Evolutionary conservation across 2,797 vertebrate species (phyloP).

Genomic region (Megalops cyprinoides): DNA sequence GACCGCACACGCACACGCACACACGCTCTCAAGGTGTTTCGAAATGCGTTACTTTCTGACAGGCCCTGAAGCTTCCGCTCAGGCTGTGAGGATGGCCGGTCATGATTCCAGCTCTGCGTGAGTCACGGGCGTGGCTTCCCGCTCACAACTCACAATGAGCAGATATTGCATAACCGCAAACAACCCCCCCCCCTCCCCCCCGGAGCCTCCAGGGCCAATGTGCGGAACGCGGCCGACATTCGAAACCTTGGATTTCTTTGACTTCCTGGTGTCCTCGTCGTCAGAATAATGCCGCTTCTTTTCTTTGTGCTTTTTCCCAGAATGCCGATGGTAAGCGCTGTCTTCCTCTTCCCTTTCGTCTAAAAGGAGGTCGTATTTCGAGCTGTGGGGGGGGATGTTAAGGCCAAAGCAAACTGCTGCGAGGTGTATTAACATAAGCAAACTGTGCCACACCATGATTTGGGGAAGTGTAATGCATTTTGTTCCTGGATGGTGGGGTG

Average conservation of each 20-base stretch:
- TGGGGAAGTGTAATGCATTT: not conserved
- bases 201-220: not conserved
- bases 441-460: not conserved
- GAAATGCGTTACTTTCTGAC: no score
- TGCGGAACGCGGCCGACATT: not conserved
- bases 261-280: slow-evolving; percentile 79
- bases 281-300: slow-evolving; percentile 83
- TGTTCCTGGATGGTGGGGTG: not conserved
- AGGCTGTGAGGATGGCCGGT: not conserved
- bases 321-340: slow-evolving; percentile 67
- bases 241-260: slow-evolving; percentile 84
- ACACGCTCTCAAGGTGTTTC: no score
- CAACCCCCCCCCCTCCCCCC: slow-evolving; percentile 11
- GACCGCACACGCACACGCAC: not conserved
- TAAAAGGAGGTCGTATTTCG: slow-evolving; percentile 87
- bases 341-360: slow-evolving; percentile 79
- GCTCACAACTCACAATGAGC: not conserved
- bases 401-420: slow-evolving; percentile 51
- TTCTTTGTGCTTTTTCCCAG: slow-evolving; percentile 85
- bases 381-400: slow-evolving; percentile 76
- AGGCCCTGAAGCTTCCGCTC: not conserved
- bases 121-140: not conserved
- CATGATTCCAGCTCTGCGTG: slow-evolving; percentile 9
- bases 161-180: slow-evolving; percentile 3
- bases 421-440: not conserved